These are phyloP conservation scores for Engraulis encrasicolus DNA, from an alignment of 2,113 vertebrate genomes.

Conservation along the genomic window DNA sequence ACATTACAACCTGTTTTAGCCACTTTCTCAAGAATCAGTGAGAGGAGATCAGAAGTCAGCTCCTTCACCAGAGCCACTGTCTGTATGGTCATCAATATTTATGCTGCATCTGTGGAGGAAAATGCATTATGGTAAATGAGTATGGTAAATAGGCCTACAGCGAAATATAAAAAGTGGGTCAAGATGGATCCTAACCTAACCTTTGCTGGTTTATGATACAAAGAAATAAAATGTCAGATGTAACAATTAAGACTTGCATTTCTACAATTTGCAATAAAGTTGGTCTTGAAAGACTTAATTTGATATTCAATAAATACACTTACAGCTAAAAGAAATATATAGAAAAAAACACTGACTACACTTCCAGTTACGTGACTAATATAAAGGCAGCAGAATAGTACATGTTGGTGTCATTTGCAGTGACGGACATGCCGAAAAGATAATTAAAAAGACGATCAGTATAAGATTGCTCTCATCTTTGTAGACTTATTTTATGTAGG, in stretches of 20 bases:
- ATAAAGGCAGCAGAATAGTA: background rate
- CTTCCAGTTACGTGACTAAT: background rate
- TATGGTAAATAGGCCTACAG: no score
- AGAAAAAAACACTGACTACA: background rate
- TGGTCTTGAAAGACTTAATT: no score
- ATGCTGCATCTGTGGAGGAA: background rate
- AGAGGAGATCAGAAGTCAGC: background rate
- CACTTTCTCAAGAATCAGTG: background rate
- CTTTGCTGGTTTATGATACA: no score
- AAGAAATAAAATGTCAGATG: no score
- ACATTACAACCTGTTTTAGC: no score
- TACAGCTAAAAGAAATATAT: background rate
- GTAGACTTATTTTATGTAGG: background rate
- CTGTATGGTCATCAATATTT: background rate
- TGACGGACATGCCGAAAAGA: background rate
- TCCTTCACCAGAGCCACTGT: background rate
- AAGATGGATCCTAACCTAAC: background rate
- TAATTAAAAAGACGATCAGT: background rate
- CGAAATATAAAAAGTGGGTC: background rate
- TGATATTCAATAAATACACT: no score
- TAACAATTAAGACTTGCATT: no score
- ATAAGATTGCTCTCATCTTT: background rate
- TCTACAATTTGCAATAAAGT: background rate
- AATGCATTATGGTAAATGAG: background rate
- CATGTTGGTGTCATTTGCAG: background rate